A percentile compares a stretch with the other conserved stretches of the same genome.
These are phyloP conservation scores for Prosapia bicincta DNA, from an alignment of 2,888 invertebrate species.

Conservation along the genomic window DNA sequence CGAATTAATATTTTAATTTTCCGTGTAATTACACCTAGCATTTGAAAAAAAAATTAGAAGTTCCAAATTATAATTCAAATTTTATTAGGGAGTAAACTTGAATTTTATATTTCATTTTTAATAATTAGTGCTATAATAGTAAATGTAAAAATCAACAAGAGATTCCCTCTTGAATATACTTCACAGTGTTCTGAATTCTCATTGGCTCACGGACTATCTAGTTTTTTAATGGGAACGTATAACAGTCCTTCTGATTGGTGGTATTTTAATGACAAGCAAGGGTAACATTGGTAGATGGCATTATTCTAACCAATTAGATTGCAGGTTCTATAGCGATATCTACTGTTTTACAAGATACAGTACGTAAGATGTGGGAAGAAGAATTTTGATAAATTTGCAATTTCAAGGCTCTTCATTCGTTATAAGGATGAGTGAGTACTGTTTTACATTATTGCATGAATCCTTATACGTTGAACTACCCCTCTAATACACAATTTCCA, in stretches of 20 bases:
- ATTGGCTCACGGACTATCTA: slow-evolving; percentile 49
- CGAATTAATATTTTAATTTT: neutral
- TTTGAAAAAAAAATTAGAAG: neutral
- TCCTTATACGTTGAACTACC: slow-evolving; percentile 14
- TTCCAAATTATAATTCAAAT: neutral
- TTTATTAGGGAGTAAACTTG: neutral
- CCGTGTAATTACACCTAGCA: neutral
- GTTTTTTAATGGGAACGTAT: slow-evolving; percentile 45
- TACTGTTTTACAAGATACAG: slow-evolving; percentile 42
- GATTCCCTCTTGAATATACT: slow-evolving; percentile 28
- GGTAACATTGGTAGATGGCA: slow-evolving; percentile 46
- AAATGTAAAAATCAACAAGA: slow-evolving; percentile 23
- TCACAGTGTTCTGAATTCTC: slow-evolving; percentile 41
- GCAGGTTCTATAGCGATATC: slow-evolving; percentile 43
- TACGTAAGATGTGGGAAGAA: slow-evolving; percentile 41
- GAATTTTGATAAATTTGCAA: slow-evolving; percentile 41
- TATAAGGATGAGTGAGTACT: slow-evolving; percentile 40
- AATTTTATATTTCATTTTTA: neutral
- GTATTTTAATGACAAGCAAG: slow-evolving; percentile 49
- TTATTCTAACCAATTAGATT: slow-evolving; percentile 52
- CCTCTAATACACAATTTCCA: slow-evolving; percentile 29
- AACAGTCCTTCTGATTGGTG: slow-evolving; percentile 45
- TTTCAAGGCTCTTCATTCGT: slow-evolving; percentile 39
- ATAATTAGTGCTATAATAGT: neutral
- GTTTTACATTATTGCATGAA: slow-evolving; percentile 34